Evolutionary conservation across 2,113 vertebrate genomes (phyloP).

Genomic region (Cervus canadensis): DNA sequence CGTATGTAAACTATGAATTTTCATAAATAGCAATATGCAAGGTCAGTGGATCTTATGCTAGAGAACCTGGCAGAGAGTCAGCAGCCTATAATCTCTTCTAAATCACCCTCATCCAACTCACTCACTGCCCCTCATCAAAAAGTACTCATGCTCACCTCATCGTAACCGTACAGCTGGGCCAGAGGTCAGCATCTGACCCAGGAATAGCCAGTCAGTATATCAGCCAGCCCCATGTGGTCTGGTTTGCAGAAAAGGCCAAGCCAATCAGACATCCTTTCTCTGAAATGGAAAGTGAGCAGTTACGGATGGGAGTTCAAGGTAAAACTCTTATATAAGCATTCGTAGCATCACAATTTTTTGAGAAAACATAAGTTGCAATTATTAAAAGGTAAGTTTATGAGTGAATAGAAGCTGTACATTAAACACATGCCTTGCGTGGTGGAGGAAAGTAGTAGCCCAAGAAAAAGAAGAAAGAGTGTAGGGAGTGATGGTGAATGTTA

Average conservation of each 20-base stretch:
- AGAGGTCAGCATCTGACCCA: rapidly evolving
- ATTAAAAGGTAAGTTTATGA: background rate
- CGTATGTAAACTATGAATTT: background rate
- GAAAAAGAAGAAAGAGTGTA: background rate
- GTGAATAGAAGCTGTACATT: background rate
- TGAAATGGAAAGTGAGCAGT: background rate
- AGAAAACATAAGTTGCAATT: background rate
- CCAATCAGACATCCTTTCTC: background rate
- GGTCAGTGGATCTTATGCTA: background rate
- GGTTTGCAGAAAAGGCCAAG: background rate
- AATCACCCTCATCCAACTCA: background rate
- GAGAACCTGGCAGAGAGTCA: background rate
- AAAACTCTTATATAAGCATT: background rate
- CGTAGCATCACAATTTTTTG: background rate
- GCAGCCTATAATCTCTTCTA: background rate
- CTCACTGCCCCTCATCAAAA: background rate
- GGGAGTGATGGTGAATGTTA: rapidly evolving
- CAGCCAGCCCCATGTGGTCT: background rate
- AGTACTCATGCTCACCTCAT: background rate
- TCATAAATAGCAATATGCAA: background rate
- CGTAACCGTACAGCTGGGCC: background rate
- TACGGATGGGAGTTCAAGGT: background rate
- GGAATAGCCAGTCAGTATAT: background rate
- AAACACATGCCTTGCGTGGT: background rate
- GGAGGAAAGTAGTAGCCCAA: background rate